Percentiles rank a stretch among this genome's conserved stretches.
phyloP scores from a whole-genome alignment of 2,797 vertebrate genomes.

The Eutrigla gurnardus region DNA sequence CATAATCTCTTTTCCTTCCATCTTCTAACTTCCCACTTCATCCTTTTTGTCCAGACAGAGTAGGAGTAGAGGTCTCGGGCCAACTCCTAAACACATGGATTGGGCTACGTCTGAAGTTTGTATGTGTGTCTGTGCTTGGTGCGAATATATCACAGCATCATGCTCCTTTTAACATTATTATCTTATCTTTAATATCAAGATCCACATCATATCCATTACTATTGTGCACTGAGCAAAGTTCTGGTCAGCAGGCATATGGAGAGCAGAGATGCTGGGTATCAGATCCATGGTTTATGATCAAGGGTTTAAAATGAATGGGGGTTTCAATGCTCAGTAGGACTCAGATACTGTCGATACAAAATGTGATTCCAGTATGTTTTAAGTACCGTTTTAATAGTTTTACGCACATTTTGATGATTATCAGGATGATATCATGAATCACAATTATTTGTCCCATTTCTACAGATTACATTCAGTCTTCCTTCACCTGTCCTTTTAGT shows the following conservation, averaged over 20 bases:
- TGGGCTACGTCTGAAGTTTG: neutral
- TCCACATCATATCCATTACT: neutral
- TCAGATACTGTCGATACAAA: too few species aligned
- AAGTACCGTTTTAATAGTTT: too few species aligned
- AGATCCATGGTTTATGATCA: neutral
- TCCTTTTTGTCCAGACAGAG: conserved; percentile 61
- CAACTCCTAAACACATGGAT: conserved; percentile 4
- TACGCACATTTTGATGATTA: too few species aligned
- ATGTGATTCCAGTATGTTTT: too few species aligned
- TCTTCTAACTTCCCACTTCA: conserved; percentile 54
- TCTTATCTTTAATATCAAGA: neutral
- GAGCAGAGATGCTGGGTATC: neutral
- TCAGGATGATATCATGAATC: too few species aligned
- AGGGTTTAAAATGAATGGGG: too few species aligned
- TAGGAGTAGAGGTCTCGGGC: conserved; percentile 48
- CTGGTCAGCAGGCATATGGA: neutral
- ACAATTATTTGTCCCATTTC: too few species aligned
- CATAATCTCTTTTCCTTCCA: neutral
- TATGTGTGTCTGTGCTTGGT: neutral
- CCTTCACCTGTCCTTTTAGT: too few species aligned
- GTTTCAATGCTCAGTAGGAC: neutral
- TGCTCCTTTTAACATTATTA: neutral
- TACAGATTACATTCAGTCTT: too few species aligned
- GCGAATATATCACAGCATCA: neutral
- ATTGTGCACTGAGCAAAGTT: neutral